Evolutionary conservation across 2,113 vertebrate species (phyloP).

Genomic region (Lophura nycthemera): DNA sequence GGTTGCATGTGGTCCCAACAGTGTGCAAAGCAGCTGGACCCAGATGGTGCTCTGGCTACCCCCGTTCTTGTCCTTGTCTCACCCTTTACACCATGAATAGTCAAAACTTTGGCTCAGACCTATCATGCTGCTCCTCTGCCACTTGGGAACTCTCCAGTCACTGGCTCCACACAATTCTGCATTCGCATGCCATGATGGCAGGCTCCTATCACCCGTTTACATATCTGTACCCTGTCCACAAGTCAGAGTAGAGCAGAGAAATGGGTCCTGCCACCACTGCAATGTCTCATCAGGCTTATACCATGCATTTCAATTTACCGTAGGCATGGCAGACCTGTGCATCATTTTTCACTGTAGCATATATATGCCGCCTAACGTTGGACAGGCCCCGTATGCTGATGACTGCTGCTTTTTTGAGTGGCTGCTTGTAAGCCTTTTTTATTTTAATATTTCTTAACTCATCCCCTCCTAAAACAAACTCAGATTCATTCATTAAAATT

Average conservation of each 20-base stretch:
- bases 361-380: background rate
- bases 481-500: slow-evolving; percentile 69
- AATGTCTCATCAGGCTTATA: background rate
- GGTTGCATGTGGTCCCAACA: accelerated
- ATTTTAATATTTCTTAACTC: slow-evolving; percentile 65
- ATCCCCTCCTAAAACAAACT: slow-evolving; percentile 68
- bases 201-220: background rate
- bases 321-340: background rate
- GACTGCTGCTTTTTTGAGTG: background rate
- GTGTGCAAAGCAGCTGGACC: background rate
- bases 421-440: background rate
- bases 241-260: background rate
- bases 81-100: background rate
- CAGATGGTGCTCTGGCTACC: background rate
- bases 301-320: background rate
- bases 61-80: background rate
- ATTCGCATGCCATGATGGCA: accelerated
- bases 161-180: background rate
- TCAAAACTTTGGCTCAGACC: background rate
- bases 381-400: background rate
- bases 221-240: background rate
- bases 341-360: slow-evolving; percentile 41
- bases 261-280: background rate
- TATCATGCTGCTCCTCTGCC: background rate
- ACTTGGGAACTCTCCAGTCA: background rate